Conservation (phyloP, 2,113 vertebrate genomes). For the Bolborhynchus lineola region DNA sequence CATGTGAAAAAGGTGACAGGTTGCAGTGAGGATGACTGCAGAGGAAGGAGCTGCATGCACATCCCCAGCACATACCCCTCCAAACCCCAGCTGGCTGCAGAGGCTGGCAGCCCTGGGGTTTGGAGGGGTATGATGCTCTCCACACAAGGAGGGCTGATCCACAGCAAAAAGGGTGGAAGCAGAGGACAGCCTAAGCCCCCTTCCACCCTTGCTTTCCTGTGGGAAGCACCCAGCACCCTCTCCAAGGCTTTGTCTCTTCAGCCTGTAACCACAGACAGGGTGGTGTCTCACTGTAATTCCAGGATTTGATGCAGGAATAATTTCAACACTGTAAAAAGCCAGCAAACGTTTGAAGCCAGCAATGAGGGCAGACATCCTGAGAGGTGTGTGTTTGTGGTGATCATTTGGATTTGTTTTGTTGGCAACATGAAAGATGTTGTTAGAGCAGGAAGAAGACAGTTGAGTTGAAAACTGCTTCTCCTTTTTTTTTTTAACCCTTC, state of each 20-base stretch:
- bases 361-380: slow-evolving; percentile 8
- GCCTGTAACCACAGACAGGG: background rate
- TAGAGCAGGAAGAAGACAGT: background rate
- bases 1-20: background rate
- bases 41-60: background rate
- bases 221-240: background rate
- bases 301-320: slow-evolving; percentile 14
- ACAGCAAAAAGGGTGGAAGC: background rate
- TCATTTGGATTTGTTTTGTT: background rate
- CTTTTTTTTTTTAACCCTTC: background rate
- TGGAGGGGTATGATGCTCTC: background rate
- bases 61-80: accelerated
- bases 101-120: background rate
- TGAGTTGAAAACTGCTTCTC: background rate
- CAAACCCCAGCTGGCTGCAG: no score
- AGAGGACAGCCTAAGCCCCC: background rate
- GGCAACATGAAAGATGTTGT: background rate
- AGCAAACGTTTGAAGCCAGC: background rate
- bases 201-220: background rate
- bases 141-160: background rate
- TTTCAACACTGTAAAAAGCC: background rate
- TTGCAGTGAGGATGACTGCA: background rate
- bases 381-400: background rate
- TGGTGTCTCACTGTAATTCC: background rate
- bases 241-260: background rate